These are phyloP conservation scores for Sphaerophoria taeniata DNA, from an alignment of 2,888 invertebrate species.

Conservation along the genomic window DNA sequence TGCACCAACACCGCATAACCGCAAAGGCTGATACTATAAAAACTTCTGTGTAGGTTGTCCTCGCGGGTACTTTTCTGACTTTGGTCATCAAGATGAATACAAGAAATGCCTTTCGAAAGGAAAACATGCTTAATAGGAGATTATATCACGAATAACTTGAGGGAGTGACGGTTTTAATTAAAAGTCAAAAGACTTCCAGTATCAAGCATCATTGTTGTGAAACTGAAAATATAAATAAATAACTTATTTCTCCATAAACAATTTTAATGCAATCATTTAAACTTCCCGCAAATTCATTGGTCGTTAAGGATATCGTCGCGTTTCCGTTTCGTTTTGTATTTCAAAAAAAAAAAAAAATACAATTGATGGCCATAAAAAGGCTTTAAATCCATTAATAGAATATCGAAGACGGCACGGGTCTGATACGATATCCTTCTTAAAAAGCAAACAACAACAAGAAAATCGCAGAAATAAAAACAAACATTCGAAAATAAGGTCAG, in stretches of 20 bases:
- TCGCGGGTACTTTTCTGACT: not conserved
- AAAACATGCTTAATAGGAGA: conserved; percentile 29
- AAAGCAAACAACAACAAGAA: not conserved
- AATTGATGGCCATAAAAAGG: conserved; percentile 68
- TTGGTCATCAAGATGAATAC: conserved; percentile 6
- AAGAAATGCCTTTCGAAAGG: conserved; percentile 12
- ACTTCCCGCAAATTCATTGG: not conserved
- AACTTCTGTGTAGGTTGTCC: not conserved
- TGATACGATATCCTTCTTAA: conserved; percentile 15
- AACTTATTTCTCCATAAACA: not conserved
- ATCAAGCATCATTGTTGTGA: not conserved
- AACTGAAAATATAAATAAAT: not conserved
- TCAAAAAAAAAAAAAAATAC: conserved; percentile 23
- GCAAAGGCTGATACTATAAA: not conserved
- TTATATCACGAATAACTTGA: conserved; percentile 25
- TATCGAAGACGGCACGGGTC: conserved; percentile 58
- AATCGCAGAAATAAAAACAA: conserved; percentile 20
- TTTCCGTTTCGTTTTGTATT: not conserved
- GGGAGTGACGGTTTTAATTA: conserved; percentile 28
- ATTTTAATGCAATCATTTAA: not conserved
- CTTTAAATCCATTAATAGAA: conserved; percentile 71
- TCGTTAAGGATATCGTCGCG: conserved; percentile 6
- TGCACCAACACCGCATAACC: no score
- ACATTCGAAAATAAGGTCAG: conserved; percentile 43
- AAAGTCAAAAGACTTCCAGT: conserved; percentile 14